These are phyloP conservation scores for Portevinia maculata DNA, from an alignment of 2,888 invertebrate species.

Conservation along the genomic window DNA sequence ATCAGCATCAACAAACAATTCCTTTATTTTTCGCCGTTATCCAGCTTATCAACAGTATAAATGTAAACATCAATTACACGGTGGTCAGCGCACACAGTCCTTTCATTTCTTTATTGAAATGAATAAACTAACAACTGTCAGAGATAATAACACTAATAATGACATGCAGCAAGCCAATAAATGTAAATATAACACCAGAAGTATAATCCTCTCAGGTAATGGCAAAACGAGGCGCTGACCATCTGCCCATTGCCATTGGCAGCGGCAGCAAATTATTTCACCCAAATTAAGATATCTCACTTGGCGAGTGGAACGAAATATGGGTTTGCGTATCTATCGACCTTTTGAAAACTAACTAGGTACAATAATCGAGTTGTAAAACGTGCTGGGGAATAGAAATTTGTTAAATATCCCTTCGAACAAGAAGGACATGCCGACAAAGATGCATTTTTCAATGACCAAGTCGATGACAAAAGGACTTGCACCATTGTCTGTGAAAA, in stretches of 20 bases:
- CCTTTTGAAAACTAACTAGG: slow-evolving; percentile 16
- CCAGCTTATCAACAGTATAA: slow-evolving; percentile 16
- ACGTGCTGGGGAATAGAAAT: slow-evolving; percentile 3
- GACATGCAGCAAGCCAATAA: slow-evolving; percentile 60
- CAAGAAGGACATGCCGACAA: slow-evolving; percentile 47
- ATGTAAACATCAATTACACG: slow-evolving; percentile 55
- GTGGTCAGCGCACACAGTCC: slow-evolving; percentile 42
- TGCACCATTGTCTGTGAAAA: slow-evolving; percentile 26
- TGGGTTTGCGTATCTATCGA: slow-evolving; percentile 7
- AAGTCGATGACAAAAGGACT: slow-evolving; percentile 22
- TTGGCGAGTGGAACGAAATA: neutral
- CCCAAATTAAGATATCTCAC: slow-evolving; percentile 26
- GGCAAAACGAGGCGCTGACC: slow-evolving; percentile 15
- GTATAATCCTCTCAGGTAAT: slow-evolving; percentile 54
- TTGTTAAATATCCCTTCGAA: slow-evolving; percentile 10
- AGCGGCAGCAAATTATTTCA: slow-evolving; percentile 9
- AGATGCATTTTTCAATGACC: slow-evolving; percentile 21
- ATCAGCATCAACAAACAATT: slow-evolving; percentile 3
- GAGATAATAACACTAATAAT: slow-evolving; percentile 65
- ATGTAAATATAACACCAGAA: slow-evolving; percentile 63
- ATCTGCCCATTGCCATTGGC: slow-evolving; percentile 35
- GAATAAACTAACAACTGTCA: slow-evolving; percentile 59
- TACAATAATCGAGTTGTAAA: slow-evolving; percentile 34
- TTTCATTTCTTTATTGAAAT: slow-evolving; percentile 21
- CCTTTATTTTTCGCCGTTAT: slow-evolving; percentile 7